Percentiles rank a stretch among this genome's conserved stretches.
Evolutionary conservation across 2,797 vertebrate species (phyloP).

Genomic region (Molothrus ater): DNA sequence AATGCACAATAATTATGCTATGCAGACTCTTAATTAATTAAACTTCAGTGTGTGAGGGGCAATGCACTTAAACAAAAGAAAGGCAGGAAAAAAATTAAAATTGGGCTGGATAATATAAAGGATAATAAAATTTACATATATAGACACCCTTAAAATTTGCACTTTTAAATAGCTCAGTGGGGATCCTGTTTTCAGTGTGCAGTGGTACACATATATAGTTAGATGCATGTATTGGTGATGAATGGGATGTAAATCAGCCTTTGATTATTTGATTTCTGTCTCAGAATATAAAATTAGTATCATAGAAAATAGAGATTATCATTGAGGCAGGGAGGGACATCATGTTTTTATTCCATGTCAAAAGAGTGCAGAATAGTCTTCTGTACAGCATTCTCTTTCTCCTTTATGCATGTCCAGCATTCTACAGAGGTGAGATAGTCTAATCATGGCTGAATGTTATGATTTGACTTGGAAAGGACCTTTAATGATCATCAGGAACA

Average conservation of each 20-base stretch:
- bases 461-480: not conserved
- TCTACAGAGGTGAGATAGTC: not conserved
- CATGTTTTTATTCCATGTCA: not conserved
- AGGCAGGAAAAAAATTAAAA: conserved; percentile 51
- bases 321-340: not conserved
- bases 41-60: conserved; percentile 27
- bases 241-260: not conserved
- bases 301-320: not conserved
- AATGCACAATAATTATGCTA: conserved; percentile 50
- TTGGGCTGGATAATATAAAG: conserved; percentile 32
- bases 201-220: not conserved
- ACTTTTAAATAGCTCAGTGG: conserved; percentile 21
- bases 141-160: conserved; percentile 34
- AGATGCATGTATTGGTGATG: not conserved
- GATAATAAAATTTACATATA: conserved; percentile 36
- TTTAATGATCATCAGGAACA: not conserved
- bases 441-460: not conserved
- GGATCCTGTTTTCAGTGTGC: not conserved
- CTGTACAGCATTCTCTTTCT: not conserved
- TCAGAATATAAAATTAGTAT: not conserved
- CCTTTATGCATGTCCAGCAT: not conserved
- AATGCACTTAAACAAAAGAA: conserved; percentile 64
- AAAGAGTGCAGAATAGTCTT: not conserved
- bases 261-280: not conserved
- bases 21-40: conserved; percentile 65